phyloP scores from a whole-genome alignment of 1,140 invertebrate species.

The Neelides sp. region DNA sequence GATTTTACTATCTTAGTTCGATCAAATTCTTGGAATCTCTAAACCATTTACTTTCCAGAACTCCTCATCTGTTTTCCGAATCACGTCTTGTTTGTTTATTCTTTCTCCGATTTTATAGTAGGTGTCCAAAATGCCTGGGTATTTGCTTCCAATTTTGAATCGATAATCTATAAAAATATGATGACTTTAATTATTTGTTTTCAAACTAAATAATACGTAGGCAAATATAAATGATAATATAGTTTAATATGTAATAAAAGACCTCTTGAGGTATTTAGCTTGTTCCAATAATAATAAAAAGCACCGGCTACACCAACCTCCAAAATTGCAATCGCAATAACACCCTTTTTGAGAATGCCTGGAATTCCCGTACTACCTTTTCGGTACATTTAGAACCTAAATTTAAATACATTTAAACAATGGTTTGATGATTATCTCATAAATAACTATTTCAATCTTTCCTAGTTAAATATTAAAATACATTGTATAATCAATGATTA shows the following conservation, averaged over 20 bases:
- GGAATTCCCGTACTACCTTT: too few relatives aligned
- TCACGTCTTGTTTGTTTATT: not conserved
- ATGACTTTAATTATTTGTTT: conserved; percentile 2
- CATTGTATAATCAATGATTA: too few relatives aligned
- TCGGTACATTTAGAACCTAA: too few relatives aligned
- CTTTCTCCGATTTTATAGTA: conserved; percentile 19
- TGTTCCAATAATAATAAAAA: conserved; percentile 7
- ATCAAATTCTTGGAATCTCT: too few relatives aligned
- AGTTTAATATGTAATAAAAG: not conserved
- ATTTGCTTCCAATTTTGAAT: not conserved
- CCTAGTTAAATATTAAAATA: too few relatives aligned
- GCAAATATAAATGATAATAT: not conserved
- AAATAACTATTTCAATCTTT: too few relatives aligned
- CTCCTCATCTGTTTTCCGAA: conserved; percentile 9
- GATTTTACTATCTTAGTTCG: not conserved
- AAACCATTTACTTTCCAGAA: too few relatives aligned
- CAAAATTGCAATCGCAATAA: conserved; percentile 9
- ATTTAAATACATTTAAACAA: too few relatives aligned
- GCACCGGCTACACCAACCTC: conserved; percentile 12
- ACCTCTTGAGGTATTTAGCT: conserved; percentile 15
- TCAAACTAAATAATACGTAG: conserved; percentile 2
- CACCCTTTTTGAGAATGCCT: too few relatives aligned
- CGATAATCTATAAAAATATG: conserved; percentile 9
- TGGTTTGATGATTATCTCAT: too few relatives aligned
- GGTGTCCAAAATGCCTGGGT: conserved; percentile 11